Evolutionary conservation across 2,797 vertebrate genomes (phyloP), one percentile per base, ranked within the genome.

Genomic region (Mus caroli): DNA sequence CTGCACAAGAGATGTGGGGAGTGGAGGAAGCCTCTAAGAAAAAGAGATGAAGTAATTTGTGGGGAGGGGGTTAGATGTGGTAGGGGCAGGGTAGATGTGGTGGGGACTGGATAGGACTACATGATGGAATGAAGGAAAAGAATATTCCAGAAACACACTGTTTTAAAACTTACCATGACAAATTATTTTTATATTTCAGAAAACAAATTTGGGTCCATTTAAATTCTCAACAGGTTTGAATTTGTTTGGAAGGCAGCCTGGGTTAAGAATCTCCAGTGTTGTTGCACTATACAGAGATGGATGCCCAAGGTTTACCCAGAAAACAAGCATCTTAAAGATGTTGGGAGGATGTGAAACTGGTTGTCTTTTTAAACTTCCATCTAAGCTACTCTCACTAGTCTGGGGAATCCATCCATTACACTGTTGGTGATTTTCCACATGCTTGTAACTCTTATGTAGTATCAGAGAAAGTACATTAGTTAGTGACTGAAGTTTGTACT

Each of bases 1-100:
- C n/a, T 88, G 31, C 17, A 73, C 1, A 73, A 6, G 58, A 84
- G 24, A 64, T 79, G 76, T 92, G 93, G 9, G 9, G 73, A 17
- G 20, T 17, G 12, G 37, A 28, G 31, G 24, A 75, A 91, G 12
- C 9, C 60, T 54, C 40, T 80, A 50, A 90, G 60, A 56, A 76
- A 95, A 79, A 95, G 75, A 89, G 89, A 86, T 75, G 43, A 46
- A 24, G 52, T 79, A 43, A n/a, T 89, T 92, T 75, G 3, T 20
- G 10, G 0, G 3, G 9, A 24, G 58, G n/a, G n/a, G 64, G 52
- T 3, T 75, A 43, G 22, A 40, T 12, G 4, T 46, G 40, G 24
- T 17, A 26, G 75, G 40, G 43, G 1, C 5, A 12, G 24, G 69
- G 69, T 40, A 24, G 22, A 40, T 12, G 10, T 46, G 40, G 6